Evolutionary conservation across 2,113 vertebrate genomes (phyloP), one percentile per base, ranked within the genome.

Genomic region (Sprattus sprattus): DNA sequence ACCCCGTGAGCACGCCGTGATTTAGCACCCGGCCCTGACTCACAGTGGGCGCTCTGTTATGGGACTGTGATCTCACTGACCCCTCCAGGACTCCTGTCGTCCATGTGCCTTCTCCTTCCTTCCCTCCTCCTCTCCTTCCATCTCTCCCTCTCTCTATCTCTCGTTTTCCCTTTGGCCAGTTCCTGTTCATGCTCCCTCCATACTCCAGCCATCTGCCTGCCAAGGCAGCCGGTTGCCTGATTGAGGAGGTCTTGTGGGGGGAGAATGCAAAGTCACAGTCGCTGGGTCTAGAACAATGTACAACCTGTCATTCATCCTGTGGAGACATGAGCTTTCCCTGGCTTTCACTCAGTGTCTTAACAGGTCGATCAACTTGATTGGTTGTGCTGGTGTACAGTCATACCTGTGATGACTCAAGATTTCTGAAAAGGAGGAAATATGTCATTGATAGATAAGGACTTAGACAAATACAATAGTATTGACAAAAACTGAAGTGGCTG

Each of bases 11-110:
- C 4, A 39, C 32, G 28, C 32, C 28, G 32, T 78, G 71, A 78
- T 78, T 78, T 78, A 78, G 64, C 64, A 67, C 64, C 64, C n/a
- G 9, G n/a, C n/a, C 64, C 32, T 39, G 71, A 78, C 71, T 78
- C 71, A 78, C 71, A 78, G 11, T 39, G 71, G 71, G 64, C 10
- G 64, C 64, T 67, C 64, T 67, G 64, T 67, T 67, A n/a, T 67
- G 64, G 64, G 64, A 67, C 64, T 67, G 64, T 39, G 32, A 78
- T 78, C 71, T 78, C 71, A 3, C 71, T 78, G 71, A 39, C 71
- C 71, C 71, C 32, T 78, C 15, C 32, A 78, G 71, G 71, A 32
- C 71, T 78, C 71, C 32, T 78, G 28, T 78, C 15, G 71, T 78
- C 71, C 28, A 16, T 32, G 10, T 1, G 60, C 2, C 60, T 9